These are phyloP conservation scores for Metopolophium dirhodum DNA, from an alignment of 1,140 invertebrate species.

Conservation along the genomic window DNA sequence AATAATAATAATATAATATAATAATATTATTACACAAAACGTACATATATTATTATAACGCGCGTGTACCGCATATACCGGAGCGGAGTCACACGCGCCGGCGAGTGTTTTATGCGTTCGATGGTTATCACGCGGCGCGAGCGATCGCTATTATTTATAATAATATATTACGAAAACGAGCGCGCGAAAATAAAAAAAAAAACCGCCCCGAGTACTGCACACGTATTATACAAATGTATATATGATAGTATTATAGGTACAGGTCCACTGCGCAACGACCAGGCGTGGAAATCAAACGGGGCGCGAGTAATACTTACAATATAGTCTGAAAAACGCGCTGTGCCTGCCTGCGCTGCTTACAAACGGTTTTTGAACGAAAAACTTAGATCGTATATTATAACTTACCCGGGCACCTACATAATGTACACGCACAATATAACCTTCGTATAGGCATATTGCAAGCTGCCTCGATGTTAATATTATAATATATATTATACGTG, in stretches of 20 bases:
- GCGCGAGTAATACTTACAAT: neutral
- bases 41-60: neutral
- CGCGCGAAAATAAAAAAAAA: neutral
- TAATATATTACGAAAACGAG: conserved; percentile 1
- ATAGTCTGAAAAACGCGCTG: neutral
- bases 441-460: neutral
- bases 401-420: neutral
- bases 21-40: conserved; percentile 19
- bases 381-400: conserved; percentile 2
- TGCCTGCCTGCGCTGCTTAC: neutral
- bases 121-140: neutral
- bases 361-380: neutral
- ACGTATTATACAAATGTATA: neutral
- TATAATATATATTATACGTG: neutral
- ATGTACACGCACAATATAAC: neutral
- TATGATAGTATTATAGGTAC: neutral
- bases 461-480: neutral
- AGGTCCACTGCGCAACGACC: neutral
- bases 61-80: neutral
- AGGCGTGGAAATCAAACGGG: neutral
- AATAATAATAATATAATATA: neutral
- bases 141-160: conserved; percentile 15
- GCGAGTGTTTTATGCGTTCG: conserved; percentile 6
- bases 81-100: neutral
- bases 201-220: neutral